phyloP scores from a whole-genome alignment of 2,797 vertebrate genomes.

The Eurystomus glaucurus region DNA sequence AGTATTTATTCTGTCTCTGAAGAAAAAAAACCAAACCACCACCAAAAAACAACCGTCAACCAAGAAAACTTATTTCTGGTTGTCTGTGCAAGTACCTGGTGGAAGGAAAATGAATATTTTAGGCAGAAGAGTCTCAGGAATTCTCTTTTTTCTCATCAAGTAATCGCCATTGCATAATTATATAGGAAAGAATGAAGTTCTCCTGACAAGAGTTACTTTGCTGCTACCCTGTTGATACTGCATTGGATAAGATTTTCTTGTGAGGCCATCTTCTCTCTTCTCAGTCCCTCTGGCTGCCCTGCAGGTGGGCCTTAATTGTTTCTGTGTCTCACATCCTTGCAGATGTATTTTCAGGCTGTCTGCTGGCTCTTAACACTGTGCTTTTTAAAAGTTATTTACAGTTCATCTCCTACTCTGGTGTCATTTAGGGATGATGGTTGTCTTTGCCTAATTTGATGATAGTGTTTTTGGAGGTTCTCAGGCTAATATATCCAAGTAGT shows the following conservation, averaged over 20 bases:
- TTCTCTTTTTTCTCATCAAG: background rate
- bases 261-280: background rate
- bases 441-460: background rate
- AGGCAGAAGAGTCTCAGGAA: background rate
- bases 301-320: background rate
- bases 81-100: background rate
- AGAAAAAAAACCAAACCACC: background rate
- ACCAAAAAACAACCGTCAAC: background rate
- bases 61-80: background rate
- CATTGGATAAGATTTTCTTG: background rate
- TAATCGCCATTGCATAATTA: background rate
- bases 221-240: background rate
- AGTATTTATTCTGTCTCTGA: background rate
- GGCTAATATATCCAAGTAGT: rapidly evolving
- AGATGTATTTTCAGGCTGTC: background rate
- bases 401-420: background rate
- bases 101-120: background rate
- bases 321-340: rapidly evolving
- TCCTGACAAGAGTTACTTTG: background rate
- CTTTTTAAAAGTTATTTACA: background rate
- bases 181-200: background rate
- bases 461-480: background rate
- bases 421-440: background rate
- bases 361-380: background rate
- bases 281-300: background rate